Evolutionary conservation across 2,113 vertebrate genomes (phyloP).

Genomic region (western clawed frog (Xenopus tropicalis)): DNA sequence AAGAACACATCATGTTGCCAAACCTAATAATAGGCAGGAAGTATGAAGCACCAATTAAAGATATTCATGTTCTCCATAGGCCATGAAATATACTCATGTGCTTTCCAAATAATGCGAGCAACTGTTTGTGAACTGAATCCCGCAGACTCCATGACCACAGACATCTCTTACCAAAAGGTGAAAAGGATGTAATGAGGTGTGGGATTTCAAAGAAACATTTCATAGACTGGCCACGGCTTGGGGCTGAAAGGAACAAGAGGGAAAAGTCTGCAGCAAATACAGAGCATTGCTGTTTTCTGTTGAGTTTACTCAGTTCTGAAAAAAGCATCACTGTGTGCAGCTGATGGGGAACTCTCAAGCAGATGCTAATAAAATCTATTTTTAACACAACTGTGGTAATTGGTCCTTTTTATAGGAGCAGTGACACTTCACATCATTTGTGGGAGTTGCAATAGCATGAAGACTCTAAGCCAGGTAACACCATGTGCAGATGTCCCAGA

Average conservation of each 20-base stretch:
- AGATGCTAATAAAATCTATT: conserved; percentile 8
- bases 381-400: conserved; percentile 4
- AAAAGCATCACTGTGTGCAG: neutral
- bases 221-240: neutral
- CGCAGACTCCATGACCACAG: conserved; percentile 21
- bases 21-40: conserved; percentile 9
- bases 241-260: neutral
- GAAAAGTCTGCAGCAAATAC: neutral
- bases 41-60: conserved; percentile 17
- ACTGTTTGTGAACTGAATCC: conserved; percentile 14
- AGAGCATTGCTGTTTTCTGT: neutral
- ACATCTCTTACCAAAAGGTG: conserved; percentile 18
- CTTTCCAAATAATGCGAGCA: conserved; percentile 23
- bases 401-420: neutral
- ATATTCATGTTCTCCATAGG: conserved; percentile 20
- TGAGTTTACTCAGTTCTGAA: neutral
- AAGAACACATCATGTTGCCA: neutral
- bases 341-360: neutral
- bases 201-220: conserved; percentile 2
- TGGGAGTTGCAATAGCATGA: neutral
- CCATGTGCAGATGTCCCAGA: neutral
- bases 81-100: conserved; percentile 7
- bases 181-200: conserved; percentile 15
- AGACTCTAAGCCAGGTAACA: neutral
- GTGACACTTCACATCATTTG: neutral